These are phyloP conservation scores for Lasioglossum albipes DNA, from an alignment of 1,140 invertebrate genomes.

Conservation along the genomic window DNA sequence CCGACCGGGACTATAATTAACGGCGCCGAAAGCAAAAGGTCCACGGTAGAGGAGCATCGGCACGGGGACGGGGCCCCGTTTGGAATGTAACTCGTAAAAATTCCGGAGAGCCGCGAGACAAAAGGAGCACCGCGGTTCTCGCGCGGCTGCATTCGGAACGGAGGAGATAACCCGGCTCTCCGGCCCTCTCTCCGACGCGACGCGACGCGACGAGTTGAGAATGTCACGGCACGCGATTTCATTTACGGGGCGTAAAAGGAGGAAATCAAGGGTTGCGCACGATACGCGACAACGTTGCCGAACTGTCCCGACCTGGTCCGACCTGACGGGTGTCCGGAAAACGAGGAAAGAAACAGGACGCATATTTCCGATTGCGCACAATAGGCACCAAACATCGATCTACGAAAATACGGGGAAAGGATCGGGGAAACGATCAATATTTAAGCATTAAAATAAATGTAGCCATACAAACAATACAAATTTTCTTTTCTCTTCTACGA, in stretches of 20 bases:
- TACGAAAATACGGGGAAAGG: too few species aligned
- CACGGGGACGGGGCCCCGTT: neutral
- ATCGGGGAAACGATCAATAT: too few species aligned
- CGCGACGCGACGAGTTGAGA: neutral
- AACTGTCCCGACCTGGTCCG: neutral
- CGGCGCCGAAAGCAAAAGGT: conserved; percentile 12
- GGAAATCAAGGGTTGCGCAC: conserved; percentile 33
- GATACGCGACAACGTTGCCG: neutral
- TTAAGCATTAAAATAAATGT: too few species aligned
- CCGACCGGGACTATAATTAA: conserved; percentile 33
- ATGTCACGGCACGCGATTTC: conserved; percentile 43
- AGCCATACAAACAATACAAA: too few species aligned
- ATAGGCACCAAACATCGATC: too few species aligned
- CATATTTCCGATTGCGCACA: neutral
- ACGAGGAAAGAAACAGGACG: neutral
- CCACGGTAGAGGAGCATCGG: conserved; percentile 3
- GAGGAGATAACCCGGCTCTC: conserved; percentile 21
- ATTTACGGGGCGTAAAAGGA: conserved; percentile 52
- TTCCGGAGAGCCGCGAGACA: conserved; percentile 2
- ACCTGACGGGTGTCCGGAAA: neutral
- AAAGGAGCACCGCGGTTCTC: conserved; percentile 2
- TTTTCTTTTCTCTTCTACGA: too few species aligned
- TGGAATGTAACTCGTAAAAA: conserved; percentile 41
- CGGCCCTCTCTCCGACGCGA: neutral
- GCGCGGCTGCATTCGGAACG: conserved; percentile 40